Percentiles rank a stretch among this genome's conserved stretches.
Conservation (phyloP, 2,113 vertebrate genomes). For the Peromyscus maniculatus region DNA sequence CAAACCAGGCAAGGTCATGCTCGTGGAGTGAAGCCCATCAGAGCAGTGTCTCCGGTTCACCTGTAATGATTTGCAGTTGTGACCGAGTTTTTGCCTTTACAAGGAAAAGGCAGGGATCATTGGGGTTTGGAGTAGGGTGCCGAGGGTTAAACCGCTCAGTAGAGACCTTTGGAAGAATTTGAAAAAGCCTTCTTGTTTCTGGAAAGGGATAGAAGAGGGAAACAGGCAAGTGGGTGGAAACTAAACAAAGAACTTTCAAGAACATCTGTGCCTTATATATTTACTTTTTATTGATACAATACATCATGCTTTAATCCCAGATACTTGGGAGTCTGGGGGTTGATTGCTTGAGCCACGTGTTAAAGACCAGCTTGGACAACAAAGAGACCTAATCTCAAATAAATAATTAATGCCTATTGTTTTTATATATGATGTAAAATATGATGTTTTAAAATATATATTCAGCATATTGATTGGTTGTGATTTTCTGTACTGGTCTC, state of each 20-base stretch:
- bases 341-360: not conserved
- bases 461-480: not conserved
- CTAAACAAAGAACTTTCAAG: not conserved
- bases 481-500: not conserved
- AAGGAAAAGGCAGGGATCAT: not conserved
- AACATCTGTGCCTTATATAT: not conserved
- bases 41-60: not conserved
- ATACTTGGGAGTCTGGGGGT: not conserved
- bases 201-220: not conserved
- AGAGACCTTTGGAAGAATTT: not conserved
- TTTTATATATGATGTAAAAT: not conserved
- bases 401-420: not conserved
- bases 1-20: not conserved
- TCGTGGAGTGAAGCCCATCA: not conserved
- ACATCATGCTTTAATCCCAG: not conserved
- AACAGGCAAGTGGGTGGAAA: not conserved
- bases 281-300: not conserved
- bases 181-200: constrained; percentile 16
- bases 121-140: not conserved
- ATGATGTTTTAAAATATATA: not conserved
- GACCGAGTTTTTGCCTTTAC: not conserved
- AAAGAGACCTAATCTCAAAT: not conserved
- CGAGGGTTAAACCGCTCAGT: not conserved
- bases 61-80: not conserved
- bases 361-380: not conserved